Evolutionary conservation across 2,113 vertebrate genomes (phyloP), one percentile per base, ranked within the genome.

Genomic region (Geothlypis trichas): DNA sequence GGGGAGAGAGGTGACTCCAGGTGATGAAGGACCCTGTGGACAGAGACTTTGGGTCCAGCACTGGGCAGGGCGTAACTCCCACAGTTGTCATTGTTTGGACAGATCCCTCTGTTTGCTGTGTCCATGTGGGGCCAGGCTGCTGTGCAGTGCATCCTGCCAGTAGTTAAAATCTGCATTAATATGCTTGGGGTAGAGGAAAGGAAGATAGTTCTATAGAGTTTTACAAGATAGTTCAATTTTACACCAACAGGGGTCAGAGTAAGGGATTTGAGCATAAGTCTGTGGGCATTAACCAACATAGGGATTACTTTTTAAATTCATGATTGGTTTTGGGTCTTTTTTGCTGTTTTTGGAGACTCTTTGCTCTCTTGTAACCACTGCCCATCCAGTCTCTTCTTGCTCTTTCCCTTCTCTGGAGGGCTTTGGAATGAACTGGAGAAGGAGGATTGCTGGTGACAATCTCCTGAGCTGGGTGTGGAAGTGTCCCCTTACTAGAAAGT

Each of bases 81-180:
- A 5, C 7, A 5, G 10, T 3, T 68, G 49, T 26, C 3, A 5
- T 23, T 58, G 33, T 31, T 69, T 62, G 73, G 33, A 46, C 41
- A 66, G 59, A 69, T 72, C 19, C 24, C 42, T 63, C 5, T 13
- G 22, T 30, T 16, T 18, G 63, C 63, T 57, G 37, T 52, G 44
- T 16, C 44, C 33, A 2, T 0, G 0, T 1, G 4, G 47, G 15
- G n/a, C n/a, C 52, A 41, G 31, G 2, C 15, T 80, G 62, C 47
- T 62, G 39, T 5, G 23, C 14, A 21, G 2, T 31, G 21, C 21
- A 15, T 83, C 66, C 57, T 73, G 41, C 8, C 75, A 41, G 67
- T 31, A 51, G 6, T 51, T 12, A 63, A 55, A 71, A 51, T 6
- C 52, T 54, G 52, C 12, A 37, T 23, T 3, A 47, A n/a, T 13